Evolutionary conservation across 1,140 invertebrate genomes (phyloP).

Genomic region (Plodia interpunctella): DNA sequence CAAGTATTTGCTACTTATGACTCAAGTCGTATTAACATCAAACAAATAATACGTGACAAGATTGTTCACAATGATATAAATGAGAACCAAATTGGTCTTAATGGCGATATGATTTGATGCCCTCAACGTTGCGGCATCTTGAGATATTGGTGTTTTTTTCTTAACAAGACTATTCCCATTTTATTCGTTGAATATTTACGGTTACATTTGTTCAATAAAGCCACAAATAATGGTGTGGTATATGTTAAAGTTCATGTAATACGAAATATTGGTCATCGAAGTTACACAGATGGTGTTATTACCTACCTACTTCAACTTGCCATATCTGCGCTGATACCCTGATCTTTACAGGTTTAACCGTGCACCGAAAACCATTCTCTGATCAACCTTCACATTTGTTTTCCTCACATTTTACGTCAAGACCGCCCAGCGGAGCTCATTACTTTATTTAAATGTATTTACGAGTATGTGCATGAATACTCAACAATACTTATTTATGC

Average conservation of each 20-base stretch:
- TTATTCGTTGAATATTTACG: too few relatives aligned
- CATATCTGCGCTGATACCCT: not conserved
- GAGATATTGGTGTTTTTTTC: too few relatives aligned
- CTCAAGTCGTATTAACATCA: not conserved
- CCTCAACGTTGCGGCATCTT: constrained; percentile 25
- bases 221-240: too few relatives aligned
- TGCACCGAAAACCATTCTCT: not conserved
- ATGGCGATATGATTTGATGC: constrained; percentile 51
- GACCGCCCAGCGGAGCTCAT: not conserved
- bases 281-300: constrained; percentile 4
- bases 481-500: not conserved
- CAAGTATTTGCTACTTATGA: constrained; percentile 1
- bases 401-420: not conserved
- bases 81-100: constrained; percentile 44
- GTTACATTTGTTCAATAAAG: too few relatives aligned
- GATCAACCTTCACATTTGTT: constrained; percentile 9
- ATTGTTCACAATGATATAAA: constrained; percentile 18
- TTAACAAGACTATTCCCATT: too few relatives aligned
- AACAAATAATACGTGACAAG: not conserved
- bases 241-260: not conserved
- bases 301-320: not conserved
- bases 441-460: constrained; percentile 12
- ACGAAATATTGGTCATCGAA: not conserved
- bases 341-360: not conserved
- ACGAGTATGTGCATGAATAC: not conserved